Evolutionary conservation across 2,113 vertebrate genomes (phyloP).

Genomic region (human (Homo sapiens)): DNA sequence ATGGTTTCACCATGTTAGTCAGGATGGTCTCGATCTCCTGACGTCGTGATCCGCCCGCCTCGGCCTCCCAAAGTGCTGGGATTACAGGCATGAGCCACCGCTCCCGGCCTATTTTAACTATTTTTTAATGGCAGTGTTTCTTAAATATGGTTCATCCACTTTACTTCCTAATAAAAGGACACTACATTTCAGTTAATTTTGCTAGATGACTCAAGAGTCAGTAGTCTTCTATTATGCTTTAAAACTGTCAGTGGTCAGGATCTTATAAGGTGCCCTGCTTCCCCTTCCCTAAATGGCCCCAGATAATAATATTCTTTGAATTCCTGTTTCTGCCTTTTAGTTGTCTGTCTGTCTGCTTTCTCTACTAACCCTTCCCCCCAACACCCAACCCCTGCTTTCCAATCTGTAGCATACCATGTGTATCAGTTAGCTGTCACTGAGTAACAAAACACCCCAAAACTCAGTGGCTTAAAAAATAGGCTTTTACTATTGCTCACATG

Average conservation of each 20-base stretch:
- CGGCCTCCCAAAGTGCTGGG: too few relatives aligned
- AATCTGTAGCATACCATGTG: background rate
- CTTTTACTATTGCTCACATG: background rate
- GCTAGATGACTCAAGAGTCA: background rate
- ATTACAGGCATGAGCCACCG: too few relatives aligned
- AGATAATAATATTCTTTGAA: background rate
- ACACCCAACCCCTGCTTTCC: background rate
- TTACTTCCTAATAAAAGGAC: background rate
- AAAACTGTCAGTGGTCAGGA: background rate
- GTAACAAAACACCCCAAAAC: background rate
- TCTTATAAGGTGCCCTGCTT: background rate
- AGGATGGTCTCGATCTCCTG: too few relatives aligned
- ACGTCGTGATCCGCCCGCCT: too few relatives aligned
- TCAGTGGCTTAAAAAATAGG: background rate
- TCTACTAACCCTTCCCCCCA: background rate
- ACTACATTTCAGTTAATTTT: background rate
- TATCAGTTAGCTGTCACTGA: background rate
- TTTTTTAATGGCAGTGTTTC: constrained; percentile 18
- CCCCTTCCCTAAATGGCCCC: background rate
- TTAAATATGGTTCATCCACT: background rate
- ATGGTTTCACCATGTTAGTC: too few relatives aligned
- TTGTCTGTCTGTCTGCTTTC: background rate
- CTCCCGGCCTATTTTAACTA: background rate
- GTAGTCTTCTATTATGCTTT: background rate
- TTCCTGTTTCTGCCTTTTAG: background rate